Conservation (phyloP, 2,797 vertebrate genomes). For the Melopsittacus undulatus region DNA sequence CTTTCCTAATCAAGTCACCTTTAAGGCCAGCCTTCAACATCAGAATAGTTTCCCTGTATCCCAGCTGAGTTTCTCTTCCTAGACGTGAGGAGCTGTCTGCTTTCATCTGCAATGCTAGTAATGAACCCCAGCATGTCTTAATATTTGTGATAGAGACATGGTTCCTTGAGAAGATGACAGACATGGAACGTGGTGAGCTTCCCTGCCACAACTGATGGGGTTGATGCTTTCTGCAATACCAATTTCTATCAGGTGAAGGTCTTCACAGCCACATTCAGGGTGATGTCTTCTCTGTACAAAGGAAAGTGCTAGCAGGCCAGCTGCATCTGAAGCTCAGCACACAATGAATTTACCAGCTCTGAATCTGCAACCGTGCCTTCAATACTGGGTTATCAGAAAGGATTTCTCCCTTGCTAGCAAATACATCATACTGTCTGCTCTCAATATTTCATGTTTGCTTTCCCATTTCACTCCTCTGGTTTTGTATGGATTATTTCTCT, state of each 20-base stretch:
- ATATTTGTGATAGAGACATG: background rate
- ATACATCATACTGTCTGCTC: background rate
- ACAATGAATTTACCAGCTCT: background rate
- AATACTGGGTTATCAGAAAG: background rate
- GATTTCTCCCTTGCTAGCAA: background rate
- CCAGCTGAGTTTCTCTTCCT: background rate
- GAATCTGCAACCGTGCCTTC: background rate
- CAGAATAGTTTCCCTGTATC: background rate
- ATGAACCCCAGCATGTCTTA: background rate
- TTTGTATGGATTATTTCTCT: slow-evolving; percentile 6
- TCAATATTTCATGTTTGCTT: slow-evolving; percentile 6
- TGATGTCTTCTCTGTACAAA: background rate
- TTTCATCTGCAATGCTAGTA: background rate
- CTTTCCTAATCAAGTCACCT: background rate
- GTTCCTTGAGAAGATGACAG: background rate
- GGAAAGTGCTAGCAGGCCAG: background rate
- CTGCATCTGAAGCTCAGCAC: background rate
- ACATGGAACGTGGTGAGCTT: background rate
- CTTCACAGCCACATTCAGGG: background rate
- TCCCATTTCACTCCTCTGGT: background rate
- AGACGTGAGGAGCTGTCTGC: background rate
- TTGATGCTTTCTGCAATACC: background rate
- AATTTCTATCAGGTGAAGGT: background rate
- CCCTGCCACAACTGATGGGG: too few species aligned
- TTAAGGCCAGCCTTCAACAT: background rate